A percentile compares a stretch with the other conserved stretches of the same genome.
phyloP scores from a whole-genome alignment of 2,888 invertebrate species.

The Tromatobia lineatoria region DNA sequence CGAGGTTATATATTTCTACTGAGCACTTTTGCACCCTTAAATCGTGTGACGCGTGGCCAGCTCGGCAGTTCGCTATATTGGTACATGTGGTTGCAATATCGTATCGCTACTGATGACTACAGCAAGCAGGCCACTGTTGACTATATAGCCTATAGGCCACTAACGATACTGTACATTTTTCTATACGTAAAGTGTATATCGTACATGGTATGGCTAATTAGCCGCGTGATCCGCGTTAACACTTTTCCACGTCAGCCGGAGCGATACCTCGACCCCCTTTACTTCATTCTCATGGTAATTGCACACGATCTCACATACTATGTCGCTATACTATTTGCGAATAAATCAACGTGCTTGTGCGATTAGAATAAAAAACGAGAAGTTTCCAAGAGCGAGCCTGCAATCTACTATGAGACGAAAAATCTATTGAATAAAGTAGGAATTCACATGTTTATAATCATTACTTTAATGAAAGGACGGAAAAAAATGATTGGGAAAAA shows the following conservation, averaged over 20 bases:
- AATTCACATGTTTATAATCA: neutral
- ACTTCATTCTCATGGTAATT: constrained; percentile 47
- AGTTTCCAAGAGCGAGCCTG: neutral
- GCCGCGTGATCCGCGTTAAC: constrained; percentile 55
- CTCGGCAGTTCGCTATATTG: constrained; percentile 18
- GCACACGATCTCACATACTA: constrained; percentile 38
- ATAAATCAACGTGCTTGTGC: constrained; percentile 32
- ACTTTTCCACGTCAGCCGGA: constrained; percentile 55
- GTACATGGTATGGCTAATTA: constrained; percentile 46
- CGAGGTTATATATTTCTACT: constrained; percentile 55
- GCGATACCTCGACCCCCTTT: constrained; percentile 44
- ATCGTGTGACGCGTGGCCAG: constrained; percentile 42
- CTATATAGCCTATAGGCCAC: neutral
- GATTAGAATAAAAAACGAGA: constrained; percentile 5
- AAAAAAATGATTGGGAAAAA: too few species aligned
- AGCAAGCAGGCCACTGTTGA: neutral
- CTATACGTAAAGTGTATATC: neutral
- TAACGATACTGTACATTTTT: constrained; percentile 17
- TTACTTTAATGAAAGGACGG: neutral
- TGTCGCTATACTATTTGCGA: constrained; percentile 35
- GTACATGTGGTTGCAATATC: constrained; percentile 25
- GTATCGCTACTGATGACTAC: constrained; percentile 9
- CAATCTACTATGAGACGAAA: constrained; percentile 11
- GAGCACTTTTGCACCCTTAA: constrained; percentile 58
- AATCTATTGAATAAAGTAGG: constrained; percentile 1